Conservation (phyloP, 2,113 vertebrate genomes). For the Gobiocypris rarus region DNA sequence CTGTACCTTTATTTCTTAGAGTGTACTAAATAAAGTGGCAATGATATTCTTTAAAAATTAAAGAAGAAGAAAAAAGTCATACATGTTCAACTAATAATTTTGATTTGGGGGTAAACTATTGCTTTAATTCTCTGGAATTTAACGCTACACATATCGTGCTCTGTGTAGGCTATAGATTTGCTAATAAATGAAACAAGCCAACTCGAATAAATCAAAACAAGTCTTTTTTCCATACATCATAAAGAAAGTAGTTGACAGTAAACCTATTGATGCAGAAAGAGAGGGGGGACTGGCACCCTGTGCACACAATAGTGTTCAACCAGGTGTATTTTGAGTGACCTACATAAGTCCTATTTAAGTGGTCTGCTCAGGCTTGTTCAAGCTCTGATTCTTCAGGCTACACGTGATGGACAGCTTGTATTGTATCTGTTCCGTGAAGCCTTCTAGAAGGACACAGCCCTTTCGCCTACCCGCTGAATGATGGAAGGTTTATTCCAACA, state of each 20-base stretch:
- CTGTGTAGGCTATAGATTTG: too few species aligned
- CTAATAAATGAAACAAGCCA: too few species aligned
- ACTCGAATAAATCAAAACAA: too few species aligned
- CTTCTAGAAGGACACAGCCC: conserved; percentile 1
- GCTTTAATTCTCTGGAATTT: too few species aligned
- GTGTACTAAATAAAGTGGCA: too few species aligned
- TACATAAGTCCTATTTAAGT: conserved; percentile 21
- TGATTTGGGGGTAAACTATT: too few species aligned
- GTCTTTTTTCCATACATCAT: too few species aligned
- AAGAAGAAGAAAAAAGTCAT: too few species aligned
- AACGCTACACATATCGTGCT: too few species aligned
- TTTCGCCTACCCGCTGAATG: conserved; percentile 26
- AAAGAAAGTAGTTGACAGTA: background rate
- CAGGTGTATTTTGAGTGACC: conserved; percentile 14
- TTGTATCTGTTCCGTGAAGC: conserved; percentile 16
- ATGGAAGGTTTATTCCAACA: conserved; percentile 36
- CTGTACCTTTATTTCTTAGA: too few species aligned
- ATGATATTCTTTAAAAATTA: too few species aligned
- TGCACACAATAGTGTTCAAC: conserved; percentile 6
- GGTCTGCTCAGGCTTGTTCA: conserved; percentile 1
- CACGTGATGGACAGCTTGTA: conserved; percentile 22
- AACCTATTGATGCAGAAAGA: background rate
- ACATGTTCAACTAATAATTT: too few species aligned
- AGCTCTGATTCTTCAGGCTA: conserved; percentile 5
- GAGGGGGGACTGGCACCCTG: background rate